Base-by-base conservation (phyloP, 2,888 invertebrate genomes). In the Ochropacha duplaris region DNA sequence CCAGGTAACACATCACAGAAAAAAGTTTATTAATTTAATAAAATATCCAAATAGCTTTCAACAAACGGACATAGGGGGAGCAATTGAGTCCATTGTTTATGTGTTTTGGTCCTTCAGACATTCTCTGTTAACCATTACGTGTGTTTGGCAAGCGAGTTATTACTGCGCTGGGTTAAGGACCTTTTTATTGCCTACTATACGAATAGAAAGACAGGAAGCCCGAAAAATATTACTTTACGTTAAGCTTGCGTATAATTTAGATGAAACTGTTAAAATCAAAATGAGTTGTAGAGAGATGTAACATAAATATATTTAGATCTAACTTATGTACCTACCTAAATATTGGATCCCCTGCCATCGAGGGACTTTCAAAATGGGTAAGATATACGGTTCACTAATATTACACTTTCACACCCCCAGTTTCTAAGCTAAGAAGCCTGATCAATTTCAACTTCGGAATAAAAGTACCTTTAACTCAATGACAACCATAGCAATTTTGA, bases 21-120 rank as follows among this genome's bases (percentile, higher is more conserved):
- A 8, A 9, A 44, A 19, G 19, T 44, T 9, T 19, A 44, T 44
- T 5, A 44, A 44, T 19, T 9, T 9, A 44, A 44, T 44, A 44
- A 44, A 44, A 44, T 44, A 44, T 44, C 44, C 39, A 44, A 44
- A 19, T 36, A 36, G 36, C 8, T 9, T 8, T 19, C 39, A 44
- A 19, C 44, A 44, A 9, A 19, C 19, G 44, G 44, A 44, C 44
- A 44, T 19, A 19, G 19, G 2, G 44, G 19, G 19, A 19, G 44
- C 44, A 44, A 44, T 44, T 44, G 44, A 44, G 44, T 19, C 19
- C 44, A 44, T 52, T 52, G 31, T 52, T 31, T 52, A 52, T 52
- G 52, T 52, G 44, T 44, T 44, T 44, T 44, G 44, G 44, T 44
- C 44, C 44, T 44, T 44, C 44, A 44, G 44, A 44, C 44, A 44